These are phyloP conservation scores for Dromaius novaehollandiae DNA, from an alignment of 2,113 vertebrate species.

Conservation along the genomic window DNA sequence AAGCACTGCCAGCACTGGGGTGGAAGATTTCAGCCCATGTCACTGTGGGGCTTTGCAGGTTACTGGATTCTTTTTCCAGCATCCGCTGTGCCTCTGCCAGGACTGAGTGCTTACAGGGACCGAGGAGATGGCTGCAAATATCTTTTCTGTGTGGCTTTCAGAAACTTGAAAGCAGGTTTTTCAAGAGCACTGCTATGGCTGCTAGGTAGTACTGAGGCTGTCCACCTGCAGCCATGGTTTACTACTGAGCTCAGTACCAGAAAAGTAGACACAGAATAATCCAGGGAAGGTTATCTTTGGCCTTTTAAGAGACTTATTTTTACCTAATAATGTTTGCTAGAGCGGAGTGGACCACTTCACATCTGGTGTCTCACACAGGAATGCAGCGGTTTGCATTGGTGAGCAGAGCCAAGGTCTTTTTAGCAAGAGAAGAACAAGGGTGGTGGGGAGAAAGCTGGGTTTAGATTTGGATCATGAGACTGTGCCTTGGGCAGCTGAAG, in stretches of 20 bases:
- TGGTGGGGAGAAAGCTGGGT: not conserved
- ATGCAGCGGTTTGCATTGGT: not conserved
- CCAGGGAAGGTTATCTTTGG: not conserved
- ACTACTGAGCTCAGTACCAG: not conserved
- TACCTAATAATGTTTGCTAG: not conserved
- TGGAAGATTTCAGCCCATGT: not conserved
- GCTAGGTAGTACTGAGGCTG: not conserved
- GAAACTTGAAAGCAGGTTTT: not conserved
- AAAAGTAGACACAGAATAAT: not conserved
- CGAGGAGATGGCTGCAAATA: not conserved
- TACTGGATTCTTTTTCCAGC: not conserved
- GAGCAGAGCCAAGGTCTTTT: not conserved
- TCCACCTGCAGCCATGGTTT: not conserved
- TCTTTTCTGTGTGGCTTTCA: not conserved
- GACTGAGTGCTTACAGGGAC: not conserved
- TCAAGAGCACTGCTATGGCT: not conserved
- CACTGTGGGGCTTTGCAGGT: not conserved
- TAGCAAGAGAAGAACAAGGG: not conserved
- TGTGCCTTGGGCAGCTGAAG: accelerated
- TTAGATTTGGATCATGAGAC: not conserved
- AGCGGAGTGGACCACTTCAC: not conserved
- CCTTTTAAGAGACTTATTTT: not conserved
- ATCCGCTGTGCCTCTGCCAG: not conserved
- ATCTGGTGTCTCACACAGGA: not conserved
- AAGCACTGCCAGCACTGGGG: accelerated